Evolutionary conservation across 2,888 invertebrate genomes (phyloP).

Genomic region (Pristionchus arcanus): DNA sequence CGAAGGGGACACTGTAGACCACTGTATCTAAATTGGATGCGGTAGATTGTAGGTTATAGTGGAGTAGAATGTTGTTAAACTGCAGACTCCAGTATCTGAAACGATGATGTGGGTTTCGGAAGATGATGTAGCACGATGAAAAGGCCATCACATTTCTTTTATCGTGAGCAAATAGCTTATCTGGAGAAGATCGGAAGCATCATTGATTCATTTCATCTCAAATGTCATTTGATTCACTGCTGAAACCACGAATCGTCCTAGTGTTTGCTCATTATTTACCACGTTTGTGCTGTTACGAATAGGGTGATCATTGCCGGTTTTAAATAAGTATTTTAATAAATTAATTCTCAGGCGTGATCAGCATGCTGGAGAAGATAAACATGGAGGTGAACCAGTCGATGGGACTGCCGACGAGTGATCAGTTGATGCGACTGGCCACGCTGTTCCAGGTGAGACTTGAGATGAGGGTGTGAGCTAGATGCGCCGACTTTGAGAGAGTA

Average conservation of each 20-base stretch:
- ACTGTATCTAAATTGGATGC: no score
- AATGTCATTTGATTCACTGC: neutral
- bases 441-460: slow-evolving; percentile 66
- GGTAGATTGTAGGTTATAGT: no score
- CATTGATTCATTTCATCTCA: neutral
- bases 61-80: no score
- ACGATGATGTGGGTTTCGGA: neutral
- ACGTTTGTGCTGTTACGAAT: neutral
- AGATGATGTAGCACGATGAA: neutral
- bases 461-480: no score
- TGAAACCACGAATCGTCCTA: neutral
- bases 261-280: neutral
- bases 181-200: neutral
- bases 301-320: neutral
- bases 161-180: neutral
- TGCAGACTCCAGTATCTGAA: neutral
- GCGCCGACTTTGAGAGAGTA: no score
- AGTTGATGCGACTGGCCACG: slow-evolving; percentile 69
- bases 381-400: slow-evolving; percentile 71
- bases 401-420: slow-evolving; percentile 69
- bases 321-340: neutral
- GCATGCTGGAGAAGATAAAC: slow-evolving; percentile 68
- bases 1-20: no score
- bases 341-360: slow-evolving; percentile 65
- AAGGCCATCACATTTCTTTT: neutral